Conservation (phyloP, 2,797 vertebrate species). For the Rhincodon typus region DNA sequence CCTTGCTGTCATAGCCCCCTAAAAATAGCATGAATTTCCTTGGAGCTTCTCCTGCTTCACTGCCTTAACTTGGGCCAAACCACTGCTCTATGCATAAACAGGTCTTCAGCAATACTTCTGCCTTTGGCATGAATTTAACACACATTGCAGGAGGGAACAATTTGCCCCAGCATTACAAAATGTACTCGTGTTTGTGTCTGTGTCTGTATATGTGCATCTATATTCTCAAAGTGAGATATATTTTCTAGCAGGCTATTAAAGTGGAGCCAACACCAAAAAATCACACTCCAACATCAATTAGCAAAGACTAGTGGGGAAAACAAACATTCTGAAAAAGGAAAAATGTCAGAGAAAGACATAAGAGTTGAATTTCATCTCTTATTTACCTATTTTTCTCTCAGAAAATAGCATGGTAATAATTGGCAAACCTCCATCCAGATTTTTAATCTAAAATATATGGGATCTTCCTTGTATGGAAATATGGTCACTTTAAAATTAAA, state of each 20-base stretch:
- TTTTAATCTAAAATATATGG: not conserved
- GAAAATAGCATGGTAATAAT: not conserved
- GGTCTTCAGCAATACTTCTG: not conserved
- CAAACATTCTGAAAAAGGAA: not conserved
- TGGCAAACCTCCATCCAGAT: not conserved
- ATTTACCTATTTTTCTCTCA: not conserved
- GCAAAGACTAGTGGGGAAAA: not conserved
- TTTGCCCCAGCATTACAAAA: not conserved
- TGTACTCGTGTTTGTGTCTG: not conserved
- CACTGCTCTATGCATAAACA: not conserved
- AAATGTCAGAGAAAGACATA: not conserved
- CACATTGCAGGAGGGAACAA: not conserved
- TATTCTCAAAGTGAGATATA: not conserved
- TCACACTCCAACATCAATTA: not conserved
- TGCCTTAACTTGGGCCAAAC: not conserved
- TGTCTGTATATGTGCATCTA: too few species aligned
- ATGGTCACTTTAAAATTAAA: not conserved
- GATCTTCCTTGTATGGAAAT: not conserved
- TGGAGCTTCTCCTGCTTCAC: not conserved
- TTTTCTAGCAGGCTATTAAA: not conserved
- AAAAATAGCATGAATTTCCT: conserved; percentile 27
- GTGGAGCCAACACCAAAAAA: not conserved
- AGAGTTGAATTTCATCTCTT: not conserved
- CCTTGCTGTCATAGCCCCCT: conserved; percentile 3
- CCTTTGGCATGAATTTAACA: not conserved